Percentiles rank a stretch among this genome's conserved stretches.
Conservation (phyloP, 2,888 invertebrate species). For the Argyra leucocephala region DNA sequence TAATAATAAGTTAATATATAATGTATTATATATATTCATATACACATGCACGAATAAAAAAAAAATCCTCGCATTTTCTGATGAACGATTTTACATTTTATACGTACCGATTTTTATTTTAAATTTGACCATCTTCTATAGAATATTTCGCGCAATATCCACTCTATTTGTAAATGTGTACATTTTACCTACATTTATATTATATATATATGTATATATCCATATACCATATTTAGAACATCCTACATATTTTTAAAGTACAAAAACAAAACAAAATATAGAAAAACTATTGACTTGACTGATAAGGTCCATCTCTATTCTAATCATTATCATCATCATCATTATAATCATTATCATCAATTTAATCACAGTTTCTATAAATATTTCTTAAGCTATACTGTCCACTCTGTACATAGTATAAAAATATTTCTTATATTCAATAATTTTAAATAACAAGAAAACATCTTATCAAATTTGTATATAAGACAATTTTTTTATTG, state of each 20-base stretch:
- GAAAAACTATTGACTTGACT: neutral
- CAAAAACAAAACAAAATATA: too few species aligned
- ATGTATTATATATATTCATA: neutral
- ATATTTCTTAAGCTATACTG: neutral
- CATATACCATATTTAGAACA: too few species aligned
- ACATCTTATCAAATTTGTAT: neutral
- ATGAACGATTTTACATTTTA: too few species aligned
- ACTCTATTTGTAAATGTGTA: too few species aligned
- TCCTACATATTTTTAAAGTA: too few species aligned
- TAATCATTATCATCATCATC: neutral
- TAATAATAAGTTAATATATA: neutral
- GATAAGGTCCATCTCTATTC: neutral
- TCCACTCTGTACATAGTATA: neutral
- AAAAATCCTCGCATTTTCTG: neutral
- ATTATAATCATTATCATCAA: neutral
- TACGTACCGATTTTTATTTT: too few species aligned
- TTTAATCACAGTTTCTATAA: neutral
- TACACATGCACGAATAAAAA: neutral
- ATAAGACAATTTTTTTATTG: too few species aligned
- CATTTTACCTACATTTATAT: too few species aligned
- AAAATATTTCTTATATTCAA: neutral
- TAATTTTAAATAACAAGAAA: neutral
- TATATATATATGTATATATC: too few species aligned
- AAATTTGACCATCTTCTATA: too few species aligned
- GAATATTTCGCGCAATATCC: too few species aligned